Base-by-base conservation (phyloP, 1,140 invertebrate genomes). In the Apis laboriosa region DNA sequence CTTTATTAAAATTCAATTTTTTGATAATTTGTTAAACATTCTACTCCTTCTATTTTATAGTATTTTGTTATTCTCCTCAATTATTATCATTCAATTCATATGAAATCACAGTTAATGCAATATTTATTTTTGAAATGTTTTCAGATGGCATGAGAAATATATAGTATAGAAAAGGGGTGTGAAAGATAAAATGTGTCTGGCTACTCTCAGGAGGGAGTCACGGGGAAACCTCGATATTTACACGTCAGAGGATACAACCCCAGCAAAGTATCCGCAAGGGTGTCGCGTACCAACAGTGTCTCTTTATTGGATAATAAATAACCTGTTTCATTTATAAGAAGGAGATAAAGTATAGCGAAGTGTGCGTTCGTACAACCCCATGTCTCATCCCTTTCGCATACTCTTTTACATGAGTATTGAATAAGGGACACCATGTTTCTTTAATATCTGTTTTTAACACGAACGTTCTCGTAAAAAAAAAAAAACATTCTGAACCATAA, bases 271-370 rank as follows among this genome's bases (percentile, higher is more conserved):
- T 56, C 83, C 83, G 71, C 79, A 66, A 77, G 86, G 86, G 81
- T 85, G 80, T 79, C 76, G 78, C 86, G 76, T 84, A 82, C 80
- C 77, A 83, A 78, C 73, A 89, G 86, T 88, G 88, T 90, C 88
- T 88, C 90, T 90, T 90, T 91, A 91, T 91, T 91, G 90, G 90
- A 91, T 88, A 91, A 91, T 91, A 91, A 91, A 91, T 91, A 91
- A 91, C 83, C 79, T 85, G 84, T 89, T 90, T 90, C 86, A 89
- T 91, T 90, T 90, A 89, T 89, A 90, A 90, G 89, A 89, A 89
- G 77, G 74, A 89, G 84, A 90, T 88, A 87, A 87, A 90, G 87
- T 76, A 66, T 60, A 19, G 66, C 75, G 55, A 74, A 86, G 77
- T 83, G 63, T 88, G 67, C 80, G 63, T 60, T 86, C 58, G 68